Evolutionary conservation across 2,888 invertebrate species (phyloP).

Genomic region (Trisateles emortualis): DNA sequence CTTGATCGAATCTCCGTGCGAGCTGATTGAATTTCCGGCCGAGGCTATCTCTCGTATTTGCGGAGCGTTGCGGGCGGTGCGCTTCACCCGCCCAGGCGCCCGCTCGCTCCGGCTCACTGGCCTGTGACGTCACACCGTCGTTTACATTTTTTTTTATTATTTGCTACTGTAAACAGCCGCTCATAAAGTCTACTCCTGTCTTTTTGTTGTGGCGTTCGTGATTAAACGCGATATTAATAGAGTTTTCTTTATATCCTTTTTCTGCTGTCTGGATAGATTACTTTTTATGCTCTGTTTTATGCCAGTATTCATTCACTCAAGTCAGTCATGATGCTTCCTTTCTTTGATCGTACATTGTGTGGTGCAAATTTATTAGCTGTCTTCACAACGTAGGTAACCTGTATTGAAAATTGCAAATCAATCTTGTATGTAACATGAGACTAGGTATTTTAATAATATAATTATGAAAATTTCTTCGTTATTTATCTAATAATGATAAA

Average conservation of each 20-base stretch:
- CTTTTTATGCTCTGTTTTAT: conserved; percentile 27
- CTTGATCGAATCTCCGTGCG: conserved; percentile 82
- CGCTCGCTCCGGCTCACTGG: conserved; percentile 77
- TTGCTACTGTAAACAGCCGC: conserved; percentile 76
- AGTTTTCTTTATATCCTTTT: conserved; percentile 40
- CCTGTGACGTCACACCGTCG: conserved; percentile 78
- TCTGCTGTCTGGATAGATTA: conserved; percentile 31
- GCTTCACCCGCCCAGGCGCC: conserved; percentile 49
- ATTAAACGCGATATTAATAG: conserved; percentile 54
- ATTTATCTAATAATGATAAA: too few relatives aligned
- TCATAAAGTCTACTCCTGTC: conserved; percentile 74
- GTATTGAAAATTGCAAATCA: not conserved
- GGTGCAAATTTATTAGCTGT: not conserved
- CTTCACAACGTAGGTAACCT: not conserved
- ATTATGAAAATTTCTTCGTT: too few relatives aligned
- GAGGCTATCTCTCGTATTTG: conserved; percentile 80
- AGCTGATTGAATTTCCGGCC: conserved; percentile 84
- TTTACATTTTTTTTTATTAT: conserved; percentile 77
- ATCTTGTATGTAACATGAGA: too few relatives aligned
- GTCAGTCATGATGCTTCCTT: not conserved
- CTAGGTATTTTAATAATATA: not conserved
- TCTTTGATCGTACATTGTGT: not conserved
- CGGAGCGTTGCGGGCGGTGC: conserved; percentile 70
- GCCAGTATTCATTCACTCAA: conserved; percentile 11
- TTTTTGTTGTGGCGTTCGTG: conserved; percentile 59